These are phyloP conservation scores for Sebastiscus tertius DNA, from an alignment of 2,797 vertebrate genomes.

Conservation along the genomic window DNA sequence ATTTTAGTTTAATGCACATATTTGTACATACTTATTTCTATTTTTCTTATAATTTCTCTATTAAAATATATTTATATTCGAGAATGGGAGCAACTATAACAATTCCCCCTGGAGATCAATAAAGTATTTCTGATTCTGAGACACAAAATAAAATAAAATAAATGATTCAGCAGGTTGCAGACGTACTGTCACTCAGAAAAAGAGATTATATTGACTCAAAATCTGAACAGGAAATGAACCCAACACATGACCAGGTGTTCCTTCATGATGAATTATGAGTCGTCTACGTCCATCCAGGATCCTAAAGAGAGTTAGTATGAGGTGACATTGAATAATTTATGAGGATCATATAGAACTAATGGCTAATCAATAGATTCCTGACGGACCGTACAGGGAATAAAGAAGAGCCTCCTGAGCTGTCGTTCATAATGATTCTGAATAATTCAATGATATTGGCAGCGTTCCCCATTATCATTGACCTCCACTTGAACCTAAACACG, in stretches of 20 bases:
- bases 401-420: slow-evolving; percentile 8
- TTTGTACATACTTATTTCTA: no score
- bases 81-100: no score
- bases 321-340: slow-evolving; percentile 28
- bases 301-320: slow-evolving; percentile 10
- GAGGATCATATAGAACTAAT: slow-evolving; percentile 4
- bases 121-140: no score
- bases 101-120: no score
- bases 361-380: slow-evolving; percentile 45
- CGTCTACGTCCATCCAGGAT: not conserved
- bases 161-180: not conserved
- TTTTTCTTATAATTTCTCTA: no score
- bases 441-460: slow-evolving; percentile 49
- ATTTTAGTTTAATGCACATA: no score
- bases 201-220: not conserved
- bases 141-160: not conserved
- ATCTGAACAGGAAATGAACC: not conserved
- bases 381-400: slow-evolving; percentile 5
- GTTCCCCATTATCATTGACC: slow-evolving; percentile 63
- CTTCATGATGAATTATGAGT: not conserved
- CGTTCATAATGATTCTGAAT: slow-evolving; percentile 46
- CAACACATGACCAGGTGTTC: not conserved
- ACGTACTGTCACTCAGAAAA: not conserved
- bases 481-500: slow-evolving; percentile 62
- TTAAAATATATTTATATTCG: no score